Conservation (phyloP, 2,113 vertebrate species). For the Campylorhamphus procurvoides region DNA sequence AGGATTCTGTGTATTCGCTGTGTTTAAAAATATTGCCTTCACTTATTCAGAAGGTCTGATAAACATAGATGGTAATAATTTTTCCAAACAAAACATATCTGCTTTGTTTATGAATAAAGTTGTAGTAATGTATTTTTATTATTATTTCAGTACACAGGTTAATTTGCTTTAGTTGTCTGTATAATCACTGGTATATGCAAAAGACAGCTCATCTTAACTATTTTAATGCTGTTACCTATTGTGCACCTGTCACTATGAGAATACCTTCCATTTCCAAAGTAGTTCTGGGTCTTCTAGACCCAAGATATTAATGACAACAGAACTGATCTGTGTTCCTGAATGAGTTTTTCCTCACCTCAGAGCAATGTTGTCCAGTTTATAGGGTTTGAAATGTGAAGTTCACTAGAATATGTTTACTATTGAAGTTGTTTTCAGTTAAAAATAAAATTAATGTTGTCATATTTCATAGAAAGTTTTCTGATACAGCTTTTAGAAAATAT, state of each 20-base stretch:
- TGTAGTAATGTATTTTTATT: neutral
- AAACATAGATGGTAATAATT: neutral
- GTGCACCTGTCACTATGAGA: neutral
- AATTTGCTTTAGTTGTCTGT: neutral
- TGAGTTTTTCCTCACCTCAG: neutral
- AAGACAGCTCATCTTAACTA: neutral
- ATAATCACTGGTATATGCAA: neutral
- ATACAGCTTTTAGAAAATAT: neutral
- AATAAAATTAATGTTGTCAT: neutral
- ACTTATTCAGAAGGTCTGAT: neutral
- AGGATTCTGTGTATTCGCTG: neutral
- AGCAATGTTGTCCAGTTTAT: neutral
- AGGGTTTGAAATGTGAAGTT: neutral
- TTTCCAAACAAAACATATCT: neutral
- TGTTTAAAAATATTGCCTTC: neutral
- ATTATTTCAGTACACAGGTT: neutral
- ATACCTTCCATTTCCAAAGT: neutral
- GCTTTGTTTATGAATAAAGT: neutral
- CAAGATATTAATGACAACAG: neutral
- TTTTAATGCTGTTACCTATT: neutral
- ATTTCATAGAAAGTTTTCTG: neutral
- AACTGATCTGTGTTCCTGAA: neutral
- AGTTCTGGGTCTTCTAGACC: neutral
- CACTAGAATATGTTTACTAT: neutral
- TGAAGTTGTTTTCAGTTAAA: neutral